Evolutionary conservation across 2,888 invertebrate genomes (phyloP), one percentile per base, ranked within the genome.

Genomic region (Platypus cylindrus): DNA sequence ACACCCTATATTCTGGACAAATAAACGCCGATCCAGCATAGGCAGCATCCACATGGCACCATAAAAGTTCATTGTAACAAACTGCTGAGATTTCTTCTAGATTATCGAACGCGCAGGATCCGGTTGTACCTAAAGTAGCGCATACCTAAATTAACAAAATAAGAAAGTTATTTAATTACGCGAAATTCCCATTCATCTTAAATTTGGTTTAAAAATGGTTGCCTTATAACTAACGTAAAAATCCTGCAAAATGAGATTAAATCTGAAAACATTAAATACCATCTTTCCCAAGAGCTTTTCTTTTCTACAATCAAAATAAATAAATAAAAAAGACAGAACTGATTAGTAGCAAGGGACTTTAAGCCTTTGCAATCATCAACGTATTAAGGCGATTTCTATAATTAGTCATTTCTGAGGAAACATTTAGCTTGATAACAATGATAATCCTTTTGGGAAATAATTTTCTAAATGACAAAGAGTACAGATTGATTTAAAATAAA

Each of bases 21-120:
- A 97, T 72, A 55, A 95, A 94, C 0, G 90, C 86, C 44, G 85
- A 85, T 7, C 97, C 97, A 0, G 98, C 97, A 52, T 99, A 98
- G 0, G 98, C 98, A 0, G 97, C 94, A 54, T 99, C 98, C 7
- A 93, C 81, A 54, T 98, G 98, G 28, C 97, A 68, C 95, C 97
- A 98, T 7, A 95, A 64, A 2, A 80, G 75, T 56, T 93, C 86
- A 34, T 75, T 70, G 40, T 74, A 69, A 54, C 91, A 78, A 0
- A 79, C 70, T 5, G 59, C 51, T 0, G 75, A 75, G 13, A 80
- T 64, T 51, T 77, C 74, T 20, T 75, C 70, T 5, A 98, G 66
- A 57, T 86, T 84, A 62, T 98, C 98, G 51, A 98, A 97, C 2
- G 95, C 81, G 55, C 97, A 98, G 12, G 93, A 84, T 1, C 94